These are phyloP conservation scores for Ciconia stormi DNA, from an alignment of 2,113 vertebrate species.

Conservation along the genomic window DNA sequence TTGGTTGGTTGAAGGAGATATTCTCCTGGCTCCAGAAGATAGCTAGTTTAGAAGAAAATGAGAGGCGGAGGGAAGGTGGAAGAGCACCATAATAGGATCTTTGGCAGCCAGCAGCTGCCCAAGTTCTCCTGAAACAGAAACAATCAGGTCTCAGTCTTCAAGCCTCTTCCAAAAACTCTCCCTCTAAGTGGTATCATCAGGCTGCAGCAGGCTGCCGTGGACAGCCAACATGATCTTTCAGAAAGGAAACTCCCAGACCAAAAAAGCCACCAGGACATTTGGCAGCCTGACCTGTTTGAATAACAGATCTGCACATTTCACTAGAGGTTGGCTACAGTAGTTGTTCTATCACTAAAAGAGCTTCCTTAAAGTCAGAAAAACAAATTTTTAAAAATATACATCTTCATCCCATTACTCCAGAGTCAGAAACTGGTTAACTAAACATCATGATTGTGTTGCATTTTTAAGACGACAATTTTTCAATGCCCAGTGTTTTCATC, in stretches of 20 bases:
- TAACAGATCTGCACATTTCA: not conserved
- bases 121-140: constrained; percentile 56
- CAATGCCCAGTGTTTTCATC: not conserved
- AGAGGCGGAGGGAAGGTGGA: constrained; percentile 45
- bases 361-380: not conserved
- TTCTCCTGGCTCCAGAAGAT: constrained; percentile 54
- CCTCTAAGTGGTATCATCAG: constrained; percentile 49
- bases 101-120: constrained; percentile 51
- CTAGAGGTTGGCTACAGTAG: not conserved
- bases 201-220: not conserved
- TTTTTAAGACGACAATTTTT: not conserved
- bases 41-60: constrained; percentile 55
- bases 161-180: constrained; percentile 32
- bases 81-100: constrained; percentile 58
- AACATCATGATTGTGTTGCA: not conserved
- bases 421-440: not conserved
- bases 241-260: constrained; percentile 47
- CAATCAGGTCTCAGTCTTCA: constrained; percentile 28
- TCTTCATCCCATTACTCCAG: not conserved
- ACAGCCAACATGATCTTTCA: constrained; percentile 21
- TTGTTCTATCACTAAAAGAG: not conserved
- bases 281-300: constrained; percentile 29
- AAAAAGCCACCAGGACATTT: constrained; percentile 43
- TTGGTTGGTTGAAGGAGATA: not conserved
- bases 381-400: not conserved